Evolutionary conservation across 1,140 invertebrate genomes (phyloP).

Genomic region (Drosophila kurseongensis): DNA sequence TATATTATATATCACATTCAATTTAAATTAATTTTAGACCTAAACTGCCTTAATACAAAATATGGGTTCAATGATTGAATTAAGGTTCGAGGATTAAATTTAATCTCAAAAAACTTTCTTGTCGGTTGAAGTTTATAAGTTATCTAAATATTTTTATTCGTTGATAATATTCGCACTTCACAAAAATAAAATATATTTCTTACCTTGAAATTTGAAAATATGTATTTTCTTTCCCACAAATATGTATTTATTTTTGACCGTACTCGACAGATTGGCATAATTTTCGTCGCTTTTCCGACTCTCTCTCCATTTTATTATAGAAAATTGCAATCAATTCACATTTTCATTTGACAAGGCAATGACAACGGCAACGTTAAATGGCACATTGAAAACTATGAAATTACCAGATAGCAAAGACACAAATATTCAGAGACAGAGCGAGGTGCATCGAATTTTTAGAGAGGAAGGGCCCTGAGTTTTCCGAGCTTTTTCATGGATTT

Average conservation of each 20-base stretch:
- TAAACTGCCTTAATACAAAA: no score
- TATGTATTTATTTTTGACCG: background rate
- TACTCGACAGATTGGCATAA: background rate
- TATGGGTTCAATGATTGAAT: no score
- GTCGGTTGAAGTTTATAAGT: no score
- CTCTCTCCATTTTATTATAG: background rate
- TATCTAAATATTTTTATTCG: background rate
- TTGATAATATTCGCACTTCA: no score
- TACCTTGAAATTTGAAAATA: no score
- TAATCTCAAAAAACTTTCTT: no score
- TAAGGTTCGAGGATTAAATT: no score
- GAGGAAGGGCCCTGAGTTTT: background rate
- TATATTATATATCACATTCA: no score
- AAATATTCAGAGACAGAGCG: background rate
- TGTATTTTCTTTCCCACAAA: background rate
- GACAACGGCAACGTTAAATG: constrained; percentile 11
- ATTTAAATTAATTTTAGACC: no score
- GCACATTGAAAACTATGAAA: constrained; percentile 11
- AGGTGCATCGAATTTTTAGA: background rate
- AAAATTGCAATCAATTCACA: constrained; percentile 12
- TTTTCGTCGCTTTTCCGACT: background rate
- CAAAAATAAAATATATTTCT: no score
- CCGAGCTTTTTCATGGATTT: constrained; percentile 10
- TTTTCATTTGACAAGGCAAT: constrained; percentile 11
- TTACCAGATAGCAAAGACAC: background rate